Base-by-base conservation (phyloP, 2,888 invertebrate genomes). In the Drosophila multiciliata region DNA sequence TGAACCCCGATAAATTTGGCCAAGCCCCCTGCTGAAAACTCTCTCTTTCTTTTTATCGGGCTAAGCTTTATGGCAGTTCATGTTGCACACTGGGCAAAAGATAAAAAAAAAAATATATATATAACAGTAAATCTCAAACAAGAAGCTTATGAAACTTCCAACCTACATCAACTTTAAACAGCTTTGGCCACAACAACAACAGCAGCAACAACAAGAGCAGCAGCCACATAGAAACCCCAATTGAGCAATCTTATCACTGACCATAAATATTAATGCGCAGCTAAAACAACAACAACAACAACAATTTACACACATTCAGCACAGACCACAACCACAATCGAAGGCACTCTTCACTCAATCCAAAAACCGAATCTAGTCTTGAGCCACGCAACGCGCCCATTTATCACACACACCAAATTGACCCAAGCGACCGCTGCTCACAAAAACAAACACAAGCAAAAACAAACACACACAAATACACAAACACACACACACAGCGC, bases 241-340 rank as follows among this genome's bases (percentile, higher is more conserved):
- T 89, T 84, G 90, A 76, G 81, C 88, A 90, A 82, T 82, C 86
- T 87, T 90, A 90, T 88, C 88, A 85, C 66, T 73, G 75, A 53
- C 77, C 86, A 90, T 87, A 90, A 90, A 87, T 85, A 87, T 79
- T 75, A 66, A 65, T 62, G 67, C 67, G 48, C 73, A 55, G 65
- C 65, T 54, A 69, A 42, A 66, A 62, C 48, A 75, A 69, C 57
- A 53, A 74, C 50, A 63, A 60, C 49, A 73, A 64, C 38, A 60
- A 42, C 53, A 65, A 52, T 36, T 55, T 20, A 55, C 29, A 68
- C 53, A 54, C 54, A 69, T 66, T 60, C 63, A 61, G 12, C 53
- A 32, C 61, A 36, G n/a, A 50, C 40, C 38, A 57, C 66, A 61
- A 53, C 58, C 61, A 68, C 73, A 79, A 66, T 63, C 75, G 40